Conservation (phyloP, 2,888 invertebrate genomes). For the Ptilodon capucinus region DNA sequence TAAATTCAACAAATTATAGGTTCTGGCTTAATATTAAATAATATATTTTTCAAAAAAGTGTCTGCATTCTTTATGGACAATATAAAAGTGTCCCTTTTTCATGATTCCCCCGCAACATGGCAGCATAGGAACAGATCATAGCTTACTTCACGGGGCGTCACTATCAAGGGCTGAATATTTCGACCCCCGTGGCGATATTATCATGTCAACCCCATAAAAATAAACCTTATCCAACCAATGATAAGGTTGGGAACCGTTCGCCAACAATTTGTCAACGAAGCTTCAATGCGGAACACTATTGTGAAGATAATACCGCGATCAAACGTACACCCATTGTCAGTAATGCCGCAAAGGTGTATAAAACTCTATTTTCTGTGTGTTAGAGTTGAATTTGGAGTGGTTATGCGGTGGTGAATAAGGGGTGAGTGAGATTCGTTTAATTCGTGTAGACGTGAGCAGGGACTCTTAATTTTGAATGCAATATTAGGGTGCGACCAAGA, state of each 20-base stretch:
- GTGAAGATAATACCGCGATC: constrained; percentile 78
- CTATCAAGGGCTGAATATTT: constrained; percentile 73
- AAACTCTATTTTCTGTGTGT: constrained; percentile 14
- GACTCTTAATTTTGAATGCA: constrained; percentile 73
- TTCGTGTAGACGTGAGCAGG: constrained; percentile 75
- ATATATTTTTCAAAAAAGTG: too few relatives aligned
- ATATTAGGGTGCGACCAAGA: constrained; percentile 35
- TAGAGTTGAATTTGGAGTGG: constrained; percentile 38
- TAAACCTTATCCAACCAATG: constrained; percentile 37
- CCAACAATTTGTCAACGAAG: constrained; percentile 63
- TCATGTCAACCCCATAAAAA: constrained; percentile 39
- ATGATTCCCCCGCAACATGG: constrained; percentile 46
- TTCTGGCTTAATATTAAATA: too few relatives aligned
- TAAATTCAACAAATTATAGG: too few relatives aligned
- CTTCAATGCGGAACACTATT: constrained; percentile 78
- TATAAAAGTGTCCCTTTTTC: constrained; percentile 1
- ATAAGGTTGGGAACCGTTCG: constrained; percentile 45
- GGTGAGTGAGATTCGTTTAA: constrained; percentile 79
- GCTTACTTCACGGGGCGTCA: constrained; percentile 81
- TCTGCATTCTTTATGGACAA: not conserved
- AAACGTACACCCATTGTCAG: constrained; percentile 72
- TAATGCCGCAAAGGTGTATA: constrained; percentile 15
- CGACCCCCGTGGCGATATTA: constrained; percentile 76
- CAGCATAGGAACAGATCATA: constrained; percentile 76
- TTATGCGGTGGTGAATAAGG: constrained; percentile 45